Evolutionary conservation across 2,113 vertebrate genomes (phyloP), one percentile per base, ranked within the genome.

Genomic region (Epinephelus cyanopodus): DNA sequence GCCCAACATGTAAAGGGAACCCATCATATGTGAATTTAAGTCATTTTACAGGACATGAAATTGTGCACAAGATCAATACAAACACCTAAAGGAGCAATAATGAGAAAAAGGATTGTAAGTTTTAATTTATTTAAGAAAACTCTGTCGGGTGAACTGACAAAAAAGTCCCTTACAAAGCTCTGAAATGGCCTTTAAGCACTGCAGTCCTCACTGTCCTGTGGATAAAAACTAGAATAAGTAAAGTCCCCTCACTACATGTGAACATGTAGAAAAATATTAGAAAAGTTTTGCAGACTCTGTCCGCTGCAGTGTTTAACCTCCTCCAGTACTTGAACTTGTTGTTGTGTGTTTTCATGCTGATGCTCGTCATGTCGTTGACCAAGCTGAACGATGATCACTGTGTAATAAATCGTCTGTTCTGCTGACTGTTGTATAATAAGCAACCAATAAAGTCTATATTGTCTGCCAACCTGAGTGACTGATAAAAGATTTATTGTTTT

Each of bases 361-460:
- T 75, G 56, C 42, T 0, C 4, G 29, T 63, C 5, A 56, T 25
- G 0, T n/a, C 60, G 2, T 56, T 25, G 47, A 66, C 0, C 54
- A 25, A n/a, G n/a, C 23, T 60, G 65, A 37, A 47, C 6, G 0
- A 57, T 48, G 18, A 65, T 14, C 1, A 23, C 17, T 71, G 37
- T 67, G 42, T 23, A 81, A 42, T 82, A 82, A 86, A 68, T 1
- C 13, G 42, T 48, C 50, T 45, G 6, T 23, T 27, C 25, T 29
- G 15, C 25, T 45, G 37, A 27, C 14, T 27, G 42, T 25, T 65
- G 6, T 65, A 6, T 25, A 13, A 37, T 6, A 25, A 48, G 6
- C 2, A 6, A 27, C 13, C n/a, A 65, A 15, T 2, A 1, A 45
- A 5, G 15, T 15, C 6, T n/a, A n/a, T n/a, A 21, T 3, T 63